Base-by-base conservation (phyloP, 2,797 vertebrate species). In the Mus minutoides region DNA sequence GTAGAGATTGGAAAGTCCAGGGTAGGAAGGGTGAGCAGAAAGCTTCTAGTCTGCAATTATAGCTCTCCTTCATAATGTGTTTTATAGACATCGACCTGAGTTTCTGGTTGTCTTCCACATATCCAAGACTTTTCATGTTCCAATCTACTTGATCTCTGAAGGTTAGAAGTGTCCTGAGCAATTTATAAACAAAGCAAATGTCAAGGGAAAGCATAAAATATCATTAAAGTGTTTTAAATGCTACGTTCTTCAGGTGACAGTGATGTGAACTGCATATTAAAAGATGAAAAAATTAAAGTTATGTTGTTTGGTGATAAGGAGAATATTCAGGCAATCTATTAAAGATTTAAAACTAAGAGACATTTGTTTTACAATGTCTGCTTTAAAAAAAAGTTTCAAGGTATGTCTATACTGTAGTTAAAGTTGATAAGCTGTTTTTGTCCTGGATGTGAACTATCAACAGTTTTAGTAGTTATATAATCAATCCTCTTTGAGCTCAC, bases 151-250 rank as follows among this genome's bases (percentile, higher is more conserved):
- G 54, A 85, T 96, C 37, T 93, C 43, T 62, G 37, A 90, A 96
- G 49, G 52, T 86, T 90, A 88, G 91, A 96, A 94, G 80, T 82
- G 11, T 54, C 88, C 95, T 88, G 60, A 34, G 24, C 7, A 95
- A 88, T 83, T 95, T 93, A 78, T 79, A 95, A 97, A 96, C 89
- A 94, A 95, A 96, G 62, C 60, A 88, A 54, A 96, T 84, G 31
- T 86, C 79, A 96, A 95, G 85, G 6, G 31, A 96, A 97, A 93
- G 19, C 10, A 91, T 43, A 94, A 80, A 94, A 94, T 56, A 84
- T 79, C 64, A 94, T 91, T 91, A 91, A 91, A 71, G 14, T 76
- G 3, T 21, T 46, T 62, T 82, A 54, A 92, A 87, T 56, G 21
- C n/a, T 83, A 91, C 94, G 73, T 85, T 91, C 40, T 88, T 24